These are phyloP conservation scores for Dermolepida albohirtum DNA, from an alignment of 2,888 invertebrate species.

Conservation along the genomic window DNA sequence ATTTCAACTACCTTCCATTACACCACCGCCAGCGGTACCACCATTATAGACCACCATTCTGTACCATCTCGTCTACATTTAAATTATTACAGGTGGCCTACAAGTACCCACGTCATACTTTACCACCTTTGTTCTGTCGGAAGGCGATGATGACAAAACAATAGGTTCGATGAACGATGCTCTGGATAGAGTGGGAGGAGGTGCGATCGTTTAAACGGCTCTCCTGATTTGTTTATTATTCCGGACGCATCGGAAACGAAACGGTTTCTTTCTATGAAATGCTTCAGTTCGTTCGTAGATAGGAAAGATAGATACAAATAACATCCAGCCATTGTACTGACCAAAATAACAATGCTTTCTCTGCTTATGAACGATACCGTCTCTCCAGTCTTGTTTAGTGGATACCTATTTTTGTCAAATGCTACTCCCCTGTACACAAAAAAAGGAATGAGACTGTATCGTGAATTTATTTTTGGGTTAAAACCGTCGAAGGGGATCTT, in stretches of 20 bases:
- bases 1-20: not conserved
- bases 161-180: conserved; percentile 38
- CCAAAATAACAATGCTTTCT: conserved; percentile 31
- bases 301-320: conserved; percentile 7
- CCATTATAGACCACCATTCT: not conserved
- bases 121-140: conserved; percentile 2
- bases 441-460: conserved; percentile 8
- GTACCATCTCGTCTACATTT: not conserved
- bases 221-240: conserved; percentile 33
- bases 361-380: conserved; percentile 10
- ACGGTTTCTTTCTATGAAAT: conserved; percentile 32
- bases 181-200: not conserved
- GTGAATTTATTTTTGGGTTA: conserved; percentile 14
- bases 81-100: conserved; percentile 10
- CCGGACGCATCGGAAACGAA: conserved; percentile 34
- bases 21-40: no score
- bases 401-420: conserved; percentile 22
- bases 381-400: not conserved
- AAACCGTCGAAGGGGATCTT: conserved; percentile 12
- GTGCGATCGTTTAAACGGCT: conserved; percentile 8
- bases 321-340: conserved; percentile 29
- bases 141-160: conserved; percentile 7
- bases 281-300: conserved; percentile 11
- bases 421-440: conserved; percentile 1
- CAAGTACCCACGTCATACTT: conserved; percentile 14